Percentiles rank a stretch among this genome's conserved stretches.
Conservation (phyloP, 1,140 invertebrate genomes). For the Trichonephila clavipes region DNA sequence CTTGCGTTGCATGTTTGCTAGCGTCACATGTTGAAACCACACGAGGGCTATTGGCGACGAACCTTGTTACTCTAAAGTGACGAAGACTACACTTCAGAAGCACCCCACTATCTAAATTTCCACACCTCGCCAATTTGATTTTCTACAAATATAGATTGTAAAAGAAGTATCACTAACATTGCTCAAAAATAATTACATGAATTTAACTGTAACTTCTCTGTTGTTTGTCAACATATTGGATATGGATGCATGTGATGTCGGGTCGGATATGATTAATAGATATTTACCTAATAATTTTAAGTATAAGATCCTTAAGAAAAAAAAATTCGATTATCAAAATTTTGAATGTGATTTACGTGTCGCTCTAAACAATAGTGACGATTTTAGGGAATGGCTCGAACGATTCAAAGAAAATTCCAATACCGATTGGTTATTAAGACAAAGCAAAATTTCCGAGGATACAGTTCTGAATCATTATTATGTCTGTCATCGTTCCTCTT, state of each 20-base stretch:
- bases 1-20: no score
- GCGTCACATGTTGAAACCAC: no score
- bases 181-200: no score
- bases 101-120: no score
- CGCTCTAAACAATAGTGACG: neutral
- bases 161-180: no score
- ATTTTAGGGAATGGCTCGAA: neutral
- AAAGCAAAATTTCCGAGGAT: neutral
- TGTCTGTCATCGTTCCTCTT: neutral
- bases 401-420: constrained; percentile 7
- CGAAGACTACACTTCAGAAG: no score
- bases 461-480: neutral
- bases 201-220: neutral
- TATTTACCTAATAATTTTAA: neutral
- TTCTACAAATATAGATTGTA: no score
- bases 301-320: neutral
- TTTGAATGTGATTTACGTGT: neutral
- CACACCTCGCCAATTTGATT: no score
- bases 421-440: constrained; percentile 9
- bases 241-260: neutral
- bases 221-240: constrained; percentile 30
- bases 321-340: neutral
- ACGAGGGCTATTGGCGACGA: no score
- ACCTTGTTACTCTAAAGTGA: no score
- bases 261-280: neutral